Percentiles rank a stretch among this genome's conserved stretches.
These are phyloP conservation scores for Podabrus alpinus DNA, from an alignment of 2,888 invertebrate genomes.

Conservation along the genomic window DNA sequence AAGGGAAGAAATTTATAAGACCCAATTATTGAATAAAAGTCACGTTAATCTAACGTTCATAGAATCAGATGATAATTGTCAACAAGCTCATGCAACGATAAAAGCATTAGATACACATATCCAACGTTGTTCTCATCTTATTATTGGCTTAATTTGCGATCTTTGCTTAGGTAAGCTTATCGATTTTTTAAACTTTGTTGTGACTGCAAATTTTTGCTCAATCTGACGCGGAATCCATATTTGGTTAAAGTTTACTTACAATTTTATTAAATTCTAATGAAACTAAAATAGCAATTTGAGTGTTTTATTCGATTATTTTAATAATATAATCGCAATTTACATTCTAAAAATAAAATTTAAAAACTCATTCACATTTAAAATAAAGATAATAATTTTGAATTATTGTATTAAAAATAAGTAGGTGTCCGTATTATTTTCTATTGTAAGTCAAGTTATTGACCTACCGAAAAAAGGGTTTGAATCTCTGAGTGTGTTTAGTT, in stretches of 20 bases:
- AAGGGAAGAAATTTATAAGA: conserved; percentile 58
- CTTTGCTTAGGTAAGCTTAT: conserved; percentile 73
- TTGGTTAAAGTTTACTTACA: not conserved
- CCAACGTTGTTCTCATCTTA: conserved; percentile 73
- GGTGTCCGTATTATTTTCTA: not conserved
- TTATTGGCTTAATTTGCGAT: conserved; percentile 83
- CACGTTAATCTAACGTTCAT: conserved; percentile 63
- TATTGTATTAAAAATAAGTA: not conserved
- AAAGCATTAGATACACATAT: conserved; percentile 73
- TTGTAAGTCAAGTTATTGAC: not conserved
- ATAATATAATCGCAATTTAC: not conserved
- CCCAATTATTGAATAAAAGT: conserved; percentile 62
- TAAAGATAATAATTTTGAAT: not conserved
- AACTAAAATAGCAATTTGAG: not conserved
- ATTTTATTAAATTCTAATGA: not conserved
- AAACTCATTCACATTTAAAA: not conserved
- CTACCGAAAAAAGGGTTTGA: not conserved
- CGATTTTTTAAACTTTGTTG: not conserved
- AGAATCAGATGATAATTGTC: conserved; percentile 73
- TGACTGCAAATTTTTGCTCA: not conserved
- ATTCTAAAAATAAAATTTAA: not conserved
- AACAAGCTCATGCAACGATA: conserved; percentile 72
- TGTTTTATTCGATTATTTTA: not conserved
- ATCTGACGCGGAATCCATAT: not conserved
- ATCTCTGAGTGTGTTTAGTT: not conserved